Evolutionary conservation across 2,113 vertebrate species (phyloP), one percentile per base, ranked within the genome.

Genomic region (Peromyscus maniculatus): DNA sequence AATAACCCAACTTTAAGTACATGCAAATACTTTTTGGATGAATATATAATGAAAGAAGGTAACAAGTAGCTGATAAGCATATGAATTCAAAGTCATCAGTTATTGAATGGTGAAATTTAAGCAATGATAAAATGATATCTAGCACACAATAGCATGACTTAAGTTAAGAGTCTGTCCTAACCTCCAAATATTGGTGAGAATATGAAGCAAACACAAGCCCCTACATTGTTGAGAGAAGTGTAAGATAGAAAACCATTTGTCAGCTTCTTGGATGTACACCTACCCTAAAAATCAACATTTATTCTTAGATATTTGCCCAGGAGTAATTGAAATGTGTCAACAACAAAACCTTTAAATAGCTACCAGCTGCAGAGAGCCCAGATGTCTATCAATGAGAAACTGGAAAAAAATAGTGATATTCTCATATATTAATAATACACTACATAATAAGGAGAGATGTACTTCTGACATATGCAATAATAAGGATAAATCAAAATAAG

Each of bases 261-360:
- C 28, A 72, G 67, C 89, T 97, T 84, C 52, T 79, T 86, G 77
- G 93, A 62, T 31, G 24, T 64, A 80, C 2, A 62, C 15, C 33
- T 80, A 86, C 8, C 67, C 57, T 64, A 67, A 0, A 0, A 31
- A 49, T 28, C 52, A 71, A 7, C 24, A 91, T 84, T 96, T 59
- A 26, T 66, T 26, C 75, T 49, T 57, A 91, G 82, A 83, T 74
- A 86, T 75, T 91, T 86, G 91, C 26, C 49, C 74, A 52, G 39
- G 31, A 91, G 13, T 88, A 78, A 93, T 86, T 49, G 67, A 94
- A 78, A 83, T 77, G 16, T 84, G 33, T 46, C 39, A 87, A 78
- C 87, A 55, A 87, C 33, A 10, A 86, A 86, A 46, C 59, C 36
- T 15, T 84, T 84, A 84, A 84, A 84, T 22, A 55, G 12, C 69